Evolutionary conservation across 2,797 vertebrate species (phyloP).

Genomic region (Myotis daubentonii): DNA sequence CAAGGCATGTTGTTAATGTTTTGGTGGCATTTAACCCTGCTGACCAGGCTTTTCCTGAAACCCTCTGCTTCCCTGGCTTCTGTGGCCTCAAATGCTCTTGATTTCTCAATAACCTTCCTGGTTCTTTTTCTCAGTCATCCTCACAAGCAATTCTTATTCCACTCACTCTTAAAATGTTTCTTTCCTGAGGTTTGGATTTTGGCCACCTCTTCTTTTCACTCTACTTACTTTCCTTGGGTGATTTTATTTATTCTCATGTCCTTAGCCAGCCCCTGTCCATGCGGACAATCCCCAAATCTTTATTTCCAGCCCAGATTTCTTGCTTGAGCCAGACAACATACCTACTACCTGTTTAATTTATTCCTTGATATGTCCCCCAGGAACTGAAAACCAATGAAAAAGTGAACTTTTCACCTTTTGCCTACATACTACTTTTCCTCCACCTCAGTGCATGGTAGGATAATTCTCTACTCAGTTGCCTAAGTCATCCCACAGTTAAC

Average conservation of each 20-base stretch:
- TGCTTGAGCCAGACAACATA: background rate
- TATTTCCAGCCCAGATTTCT: slow-evolving; percentile 39
- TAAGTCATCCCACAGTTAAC: background rate
- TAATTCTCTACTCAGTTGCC: background rate
- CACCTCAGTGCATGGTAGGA: background rate
- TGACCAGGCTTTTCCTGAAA: background rate
- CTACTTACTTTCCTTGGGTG: background rate
- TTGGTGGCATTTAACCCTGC: background rate
- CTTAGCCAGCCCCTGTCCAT: background rate
- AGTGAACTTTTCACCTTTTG: background rate
- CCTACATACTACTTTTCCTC: background rate
- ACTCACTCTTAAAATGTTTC: background rate
- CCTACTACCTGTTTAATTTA: background rate
- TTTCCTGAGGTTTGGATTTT: slow-evolving; percentile 4
- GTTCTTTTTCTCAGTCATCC: background rate
- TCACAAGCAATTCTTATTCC: slow-evolving; percentile 10
- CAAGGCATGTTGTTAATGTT: background rate
- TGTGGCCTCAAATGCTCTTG: background rate
- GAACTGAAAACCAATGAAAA: background rate
- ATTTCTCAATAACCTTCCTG: background rate
- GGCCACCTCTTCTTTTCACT: slow-evolving; percentile 31
- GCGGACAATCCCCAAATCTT: background rate
- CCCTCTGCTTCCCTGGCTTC: background rate
- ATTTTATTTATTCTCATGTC: background rate
- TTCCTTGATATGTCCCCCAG: background rate